A percentile compares a stretch with the other conserved stretches of the same genome.
Evolutionary conservation across 2,888 invertebrate species (phyloP).

Genomic region (Nemapogon koenigi): DNA sequence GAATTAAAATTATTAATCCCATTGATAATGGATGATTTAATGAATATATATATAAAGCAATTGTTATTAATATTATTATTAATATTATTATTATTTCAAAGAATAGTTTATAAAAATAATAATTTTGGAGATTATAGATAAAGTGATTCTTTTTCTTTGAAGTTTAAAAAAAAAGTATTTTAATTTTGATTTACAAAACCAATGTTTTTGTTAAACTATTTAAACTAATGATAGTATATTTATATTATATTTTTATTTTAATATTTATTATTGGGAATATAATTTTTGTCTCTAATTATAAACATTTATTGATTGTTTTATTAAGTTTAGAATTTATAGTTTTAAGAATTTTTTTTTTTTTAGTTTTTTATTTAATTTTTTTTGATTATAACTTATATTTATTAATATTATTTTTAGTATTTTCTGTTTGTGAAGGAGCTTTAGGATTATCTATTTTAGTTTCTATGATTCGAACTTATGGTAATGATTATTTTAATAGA

Average conservation of each 20-base stretch:
- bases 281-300: conserved; percentile 61
- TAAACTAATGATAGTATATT: conserved; percentile 61
- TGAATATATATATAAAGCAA: conserved; percentile 31
- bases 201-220: conserved; percentile 72
- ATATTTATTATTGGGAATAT: conserved; percentile 56
- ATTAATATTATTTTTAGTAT: conserved; percentile 66
- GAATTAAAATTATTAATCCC: conserved; percentile 58
- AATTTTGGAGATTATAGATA: conserved; percentile 75
- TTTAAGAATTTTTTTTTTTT: conserved; percentile 58
- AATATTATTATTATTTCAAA: conserved; percentile 51
- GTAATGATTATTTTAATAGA: conserved; percentile 69
- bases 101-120: conserved; percentile 72
- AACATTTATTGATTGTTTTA: conserved; percentile 65
- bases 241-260: conserved; percentile 42
- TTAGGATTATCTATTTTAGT: conserved; percentile 70
- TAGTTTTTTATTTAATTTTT: conserved; percentile 49
- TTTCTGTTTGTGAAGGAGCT: conserved; percentile 70
- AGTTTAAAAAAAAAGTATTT: conserved; percentile 63
- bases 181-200: conserved; percentile 74
- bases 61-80: conserved; percentile 36
- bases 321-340: conserved; percentile 69
- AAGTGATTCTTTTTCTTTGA: conserved; percentile 62
- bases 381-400: conserved; percentile 59
- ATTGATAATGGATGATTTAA: conserved; percentile 58
- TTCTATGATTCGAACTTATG: conserved; percentile 66